A percentile compares a stretch with the other conserved stretches of the same genome.
phyloP scores from a whole-genome alignment of 2,797 vertebrate genomes.

The Sparidentex hasta region DNA sequence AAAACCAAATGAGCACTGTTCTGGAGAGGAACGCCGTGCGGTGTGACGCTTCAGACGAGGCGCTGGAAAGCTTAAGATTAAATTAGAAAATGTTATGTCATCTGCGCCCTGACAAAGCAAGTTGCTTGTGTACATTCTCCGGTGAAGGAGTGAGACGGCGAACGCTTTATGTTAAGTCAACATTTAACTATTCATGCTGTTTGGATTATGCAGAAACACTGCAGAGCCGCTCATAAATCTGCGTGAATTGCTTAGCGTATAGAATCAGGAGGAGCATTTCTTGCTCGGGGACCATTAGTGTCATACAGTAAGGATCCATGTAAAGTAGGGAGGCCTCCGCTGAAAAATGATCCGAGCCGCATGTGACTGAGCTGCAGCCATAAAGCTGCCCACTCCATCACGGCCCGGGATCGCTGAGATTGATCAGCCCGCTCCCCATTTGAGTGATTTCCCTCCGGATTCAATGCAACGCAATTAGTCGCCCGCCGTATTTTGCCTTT shows the following conservation, averaged over 20 bases:
- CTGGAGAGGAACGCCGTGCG: slow-evolving; percentile 3
- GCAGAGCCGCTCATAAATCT: slow-evolving; percentile 59
- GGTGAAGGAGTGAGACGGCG: slow-evolving; percentile 16
- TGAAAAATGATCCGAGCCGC: slow-evolving; percentile 67
- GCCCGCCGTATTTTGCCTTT: slow-evolving; percentile 69
- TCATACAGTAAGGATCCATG: slow-evolving; percentile 51
- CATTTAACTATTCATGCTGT: slow-evolving; percentile 50
- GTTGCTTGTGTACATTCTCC: slow-evolving; percentile 44
- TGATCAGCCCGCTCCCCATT: slow-evolving; percentile 80
- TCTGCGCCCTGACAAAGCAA: slow-evolving; percentile 58
- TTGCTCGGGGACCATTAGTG: slow-evolving; percentile 53
- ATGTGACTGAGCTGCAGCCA: slow-evolving; percentile 64
- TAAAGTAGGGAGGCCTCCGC: slow-evolving; percentile 52
- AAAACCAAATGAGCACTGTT: slow-evolving; percentile 69
- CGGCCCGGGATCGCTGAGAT: slow-evolving; percentile 63
- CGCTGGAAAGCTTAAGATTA: slow-evolving; percentile 44
- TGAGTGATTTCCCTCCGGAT: slow-evolving; percentile 84
- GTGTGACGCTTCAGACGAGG: slow-evolving; percentile 27
- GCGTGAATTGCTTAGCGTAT: slow-evolving; percentile 46
- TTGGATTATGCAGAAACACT: slow-evolving; percentile 52
- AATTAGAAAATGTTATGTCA: slow-evolving; percentile 60
- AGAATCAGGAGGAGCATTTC: slow-evolving; percentile 44
- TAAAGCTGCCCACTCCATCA: slow-evolving; percentile 82
- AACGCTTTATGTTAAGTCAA: slow-evolving; percentile 47
- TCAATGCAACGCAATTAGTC: slow-evolving; percentile 79